Evolutionary conservation across 2,113 vertebrate genomes (phyloP).

Genomic region (Ammodytes dubius): DNA sequence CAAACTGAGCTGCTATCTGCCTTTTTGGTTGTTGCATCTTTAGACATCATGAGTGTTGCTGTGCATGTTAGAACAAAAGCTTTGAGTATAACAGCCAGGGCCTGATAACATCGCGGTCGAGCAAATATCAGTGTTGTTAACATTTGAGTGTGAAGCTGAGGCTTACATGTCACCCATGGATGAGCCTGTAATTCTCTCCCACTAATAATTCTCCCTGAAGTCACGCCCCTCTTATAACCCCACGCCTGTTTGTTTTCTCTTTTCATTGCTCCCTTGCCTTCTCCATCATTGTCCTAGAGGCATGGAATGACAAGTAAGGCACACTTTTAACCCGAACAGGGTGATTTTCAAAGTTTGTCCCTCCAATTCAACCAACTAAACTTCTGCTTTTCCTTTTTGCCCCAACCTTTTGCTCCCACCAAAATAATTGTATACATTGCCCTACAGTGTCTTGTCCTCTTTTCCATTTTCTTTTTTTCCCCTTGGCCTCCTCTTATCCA

Average conservation of each 20-base stretch:
- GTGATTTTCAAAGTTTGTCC: conserved; percentile 34
- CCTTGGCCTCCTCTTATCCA: conserved; percentile 37
- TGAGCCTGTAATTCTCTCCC: conserved; percentile 76
- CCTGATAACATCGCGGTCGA: conserved; percentile 72
- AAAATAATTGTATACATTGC: conserved; percentile 22
- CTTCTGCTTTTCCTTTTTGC: conserved; percentile 25
- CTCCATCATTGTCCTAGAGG: conserved; percentile 12
- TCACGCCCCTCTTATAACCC: conserved; percentile 47
- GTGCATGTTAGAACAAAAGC: conserved; percentile 77
- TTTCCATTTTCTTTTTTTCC: conserved; percentile 13
- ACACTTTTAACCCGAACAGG: conserved; percentile 31
- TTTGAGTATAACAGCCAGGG: conserved; percentile 68
- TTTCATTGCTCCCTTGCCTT: not conserved
- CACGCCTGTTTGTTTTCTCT: conserved; percentile 27
- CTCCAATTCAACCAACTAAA: conserved; percentile 35
- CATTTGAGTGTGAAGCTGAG: conserved; percentile 73
- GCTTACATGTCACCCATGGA: conserved; percentile 81
- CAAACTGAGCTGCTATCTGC: conserved; percentile 72
- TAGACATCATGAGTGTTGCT: conserved; percentile 58
- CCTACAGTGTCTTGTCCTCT: conserved; percentile 14
- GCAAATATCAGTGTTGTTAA: conserved; percentile 77
- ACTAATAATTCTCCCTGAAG: conserved; percentile 70
- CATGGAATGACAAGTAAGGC: not conserved
- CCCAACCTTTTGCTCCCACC: conserved; percentile 27
- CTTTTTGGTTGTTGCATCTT: conserved; percentile 74